phyloP scores from a whole-genome alignment of 1,140 invertebrate genomes.

The Scylla paramamosain region DNA sequence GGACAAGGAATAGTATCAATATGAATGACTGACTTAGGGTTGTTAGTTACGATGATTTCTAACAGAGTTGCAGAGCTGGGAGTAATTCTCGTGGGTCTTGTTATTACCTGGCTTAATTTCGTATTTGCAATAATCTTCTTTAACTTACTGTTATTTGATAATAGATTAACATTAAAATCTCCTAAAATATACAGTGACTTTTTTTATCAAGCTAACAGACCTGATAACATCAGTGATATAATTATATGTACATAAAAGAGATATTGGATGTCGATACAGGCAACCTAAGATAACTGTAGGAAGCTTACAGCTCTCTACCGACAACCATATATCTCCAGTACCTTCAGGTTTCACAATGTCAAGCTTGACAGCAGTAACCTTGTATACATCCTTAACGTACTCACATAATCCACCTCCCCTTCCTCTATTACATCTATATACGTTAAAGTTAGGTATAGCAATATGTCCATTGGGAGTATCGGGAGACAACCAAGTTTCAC shows the following conservation, averaged over 20 bases:
- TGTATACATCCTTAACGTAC: not conserved
- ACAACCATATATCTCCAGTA: not conserved
- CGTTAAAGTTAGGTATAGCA: not conserved
- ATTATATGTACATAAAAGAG: too few relatives aligned
- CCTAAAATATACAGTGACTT: too few relatives aligned
- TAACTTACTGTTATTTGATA: not conserved
- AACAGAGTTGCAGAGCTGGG: not conserved
- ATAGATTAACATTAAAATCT: not conserved
- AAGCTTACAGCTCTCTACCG: not conserved
- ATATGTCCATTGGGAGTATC: not conserved
- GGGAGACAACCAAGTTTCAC: not conserved
- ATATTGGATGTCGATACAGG: conserved; percentile 27
- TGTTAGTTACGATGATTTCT: not conserved
- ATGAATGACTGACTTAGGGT: too few relatives aligned
- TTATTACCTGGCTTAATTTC: not conserved
- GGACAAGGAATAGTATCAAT: too few relatives aligned
- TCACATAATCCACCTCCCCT: not conserved
- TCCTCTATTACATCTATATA: not conserved
- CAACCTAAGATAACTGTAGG: not conserved
- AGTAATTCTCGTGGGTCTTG: not conserved
- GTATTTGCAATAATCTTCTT: not conserved
- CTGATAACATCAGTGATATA: not conserved
- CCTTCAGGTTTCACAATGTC: not conserved
- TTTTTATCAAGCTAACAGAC: too few relatives aligned
- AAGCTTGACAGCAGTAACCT: not conserved